Base-by-base conservation (phyloP, 1,140 invertebrate genomes). In the Lamellibrachia luymesi region DNA sequence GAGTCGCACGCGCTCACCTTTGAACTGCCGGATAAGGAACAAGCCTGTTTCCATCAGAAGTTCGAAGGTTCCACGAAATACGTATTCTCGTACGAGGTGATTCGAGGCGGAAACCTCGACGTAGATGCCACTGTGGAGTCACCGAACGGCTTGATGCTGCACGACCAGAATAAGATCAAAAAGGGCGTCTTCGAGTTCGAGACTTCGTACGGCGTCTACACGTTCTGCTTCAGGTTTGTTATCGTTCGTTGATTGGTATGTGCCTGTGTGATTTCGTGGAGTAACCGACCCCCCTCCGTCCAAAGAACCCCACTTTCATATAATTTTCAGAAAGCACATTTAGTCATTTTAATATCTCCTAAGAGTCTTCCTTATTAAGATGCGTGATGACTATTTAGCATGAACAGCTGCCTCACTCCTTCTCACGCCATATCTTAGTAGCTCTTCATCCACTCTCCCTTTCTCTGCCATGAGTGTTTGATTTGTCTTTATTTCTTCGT, bases 101-200 rank as follows among this genome's bases (percentile, higher is more conserved):
- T 99, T 1, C 99, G 98, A 92, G 99, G 99, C 93, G 99, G 99
- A 1, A 98, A 99, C 95, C 99, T 99, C 96, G 99, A 99, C 96
- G 98, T 99, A n/a, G 99, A 99, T 96, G 98, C 99, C 4, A 97
- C 97, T 92, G 96, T 99, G 90, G 98, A 98, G 96, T 98, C 98
- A 95, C 99, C 99, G 22, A 98, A 98, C 94, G 98, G 98, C 94
- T 97, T 98, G 96, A 97, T 99, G 38, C 97, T 99, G 90, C 99
- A 99, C 96, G 97, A 98, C 94, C 98, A 98, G 96, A 97, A 98
- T 6, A 98, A 98, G 96, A 98, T 97, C 94, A 98, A 98, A 94
- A 98, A 98, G 96, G 98, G 99, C 96, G 98, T 97, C 2, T 97
- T 98, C 95, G 97, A 97, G 91, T 99, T 99, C 96, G 97, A 97